These are phyloP conservation scores for Merops nubicus DNA, from an alignment of 2,113 vertebrate species.

Conservation along the genomic window DNA sequence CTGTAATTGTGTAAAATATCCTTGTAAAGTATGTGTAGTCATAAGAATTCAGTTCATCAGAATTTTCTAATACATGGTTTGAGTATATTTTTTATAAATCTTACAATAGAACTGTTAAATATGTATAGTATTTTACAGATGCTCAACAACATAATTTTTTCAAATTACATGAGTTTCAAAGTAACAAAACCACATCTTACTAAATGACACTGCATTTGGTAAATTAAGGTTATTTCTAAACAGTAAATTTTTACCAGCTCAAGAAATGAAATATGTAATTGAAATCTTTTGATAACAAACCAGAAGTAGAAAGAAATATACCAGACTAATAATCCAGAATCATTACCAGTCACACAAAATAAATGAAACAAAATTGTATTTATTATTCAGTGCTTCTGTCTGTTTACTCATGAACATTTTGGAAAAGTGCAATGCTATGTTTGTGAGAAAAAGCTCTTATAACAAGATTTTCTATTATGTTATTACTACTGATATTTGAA, in stretches of 20 bases:
- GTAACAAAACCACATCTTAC: not conserved
- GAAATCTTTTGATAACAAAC: not conserved
- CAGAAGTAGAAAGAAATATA: not conserved
- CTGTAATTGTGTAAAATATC: not conserved
- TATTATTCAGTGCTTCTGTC: not conserved
- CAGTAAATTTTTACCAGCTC: not conserved
- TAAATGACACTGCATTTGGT: not conserved
- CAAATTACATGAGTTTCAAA: not conserved
- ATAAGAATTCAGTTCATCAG: not conserved
- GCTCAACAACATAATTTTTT: not conserved
- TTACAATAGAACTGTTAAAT: not conserved
- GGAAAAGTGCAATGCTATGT: not conserved
- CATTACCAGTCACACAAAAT: not conserved
- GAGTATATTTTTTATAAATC: not conserved
- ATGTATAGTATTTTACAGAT: not conserved
- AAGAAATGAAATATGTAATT: not conserved
- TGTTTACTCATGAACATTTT: not conserved
- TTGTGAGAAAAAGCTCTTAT: not conserved
- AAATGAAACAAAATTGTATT: not conserved
- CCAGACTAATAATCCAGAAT: not conserved
- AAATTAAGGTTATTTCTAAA: slow-evolving; percentile 28
- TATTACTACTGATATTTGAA: not conserved
- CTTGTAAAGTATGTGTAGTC: not conserved
- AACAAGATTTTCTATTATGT: not conserved
- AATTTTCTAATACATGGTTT: not conserved